Percentiles rank a stretch among this genome's conserved stretches.
Conservation (phyloP, 1,140 invertebrate genomes). For the Drosophila kohkoa region DNA sequence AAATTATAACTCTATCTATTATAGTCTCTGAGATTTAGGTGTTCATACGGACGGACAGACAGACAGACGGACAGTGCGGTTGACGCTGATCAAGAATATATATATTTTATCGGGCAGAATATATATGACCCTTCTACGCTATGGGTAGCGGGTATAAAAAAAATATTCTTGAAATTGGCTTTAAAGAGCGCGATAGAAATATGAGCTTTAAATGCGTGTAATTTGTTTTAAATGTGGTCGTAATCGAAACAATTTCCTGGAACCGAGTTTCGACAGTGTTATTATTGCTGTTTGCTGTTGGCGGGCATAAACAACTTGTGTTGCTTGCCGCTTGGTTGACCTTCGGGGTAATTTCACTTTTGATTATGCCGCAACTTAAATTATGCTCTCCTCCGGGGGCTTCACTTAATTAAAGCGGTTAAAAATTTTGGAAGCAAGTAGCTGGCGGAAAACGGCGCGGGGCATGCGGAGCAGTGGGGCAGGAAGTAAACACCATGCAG, state of each 20-base stretch:
- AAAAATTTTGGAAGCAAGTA: slow-evolving; percentile 10
- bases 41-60: too few species aligned
- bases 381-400: slow-evolving; percentile 34
- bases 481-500: slow-evolving; percentile 15
- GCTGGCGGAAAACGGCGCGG: too few species aligned
- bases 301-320: slow-evolving; percentile 28
- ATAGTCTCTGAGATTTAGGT: too few species aligned
- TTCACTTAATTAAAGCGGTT: slow-evolving; percentile 64
- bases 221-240: not conserved
- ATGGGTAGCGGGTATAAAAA: not conserved
- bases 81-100: too few species aligned
- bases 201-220: not conserved
- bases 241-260: slow-evolving; percentile 6
- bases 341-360: slow-evolving; percentile 54
- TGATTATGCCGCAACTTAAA: slow-evolving; percentile 58
- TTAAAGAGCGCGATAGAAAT: not conserved
- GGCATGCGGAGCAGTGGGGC: not conserved
- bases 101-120: too few species aligned
- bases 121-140: too few species aligned
- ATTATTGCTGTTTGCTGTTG: slow-evolving; percentile 22
- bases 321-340: slow-evolving; percentile 39
- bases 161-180: not conserved
- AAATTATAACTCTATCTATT: too few species aligned
- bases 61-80: too few species aligned
- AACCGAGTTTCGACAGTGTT: slow-evolving; percentile 1